Conservation (phyloP, 2,888 invertebrate genomes). For the Petrolisthes cinctipes region DNA sequence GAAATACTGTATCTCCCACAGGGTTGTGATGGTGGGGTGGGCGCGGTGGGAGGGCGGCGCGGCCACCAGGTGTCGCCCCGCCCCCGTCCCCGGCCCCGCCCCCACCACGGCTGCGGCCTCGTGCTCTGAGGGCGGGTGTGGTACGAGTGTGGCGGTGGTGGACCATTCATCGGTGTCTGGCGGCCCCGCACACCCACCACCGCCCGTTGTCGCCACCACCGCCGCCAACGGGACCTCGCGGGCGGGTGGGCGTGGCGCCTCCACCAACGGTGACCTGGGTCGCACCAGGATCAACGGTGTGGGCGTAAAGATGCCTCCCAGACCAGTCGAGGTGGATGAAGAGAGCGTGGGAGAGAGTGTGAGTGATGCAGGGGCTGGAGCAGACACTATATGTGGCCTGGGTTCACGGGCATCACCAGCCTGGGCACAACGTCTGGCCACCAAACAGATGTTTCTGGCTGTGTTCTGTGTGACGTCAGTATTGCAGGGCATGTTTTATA, state of each 20-base stretch:
- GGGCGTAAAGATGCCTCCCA: not conserved
- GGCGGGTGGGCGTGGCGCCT: conserved; percentile 4
- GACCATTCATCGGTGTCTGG: conserved; percentile 8
- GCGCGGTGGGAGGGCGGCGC: conserved; percentile 30
- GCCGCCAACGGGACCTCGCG: conserved; percentile 27
- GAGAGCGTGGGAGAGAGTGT: conserved; percentile 44
- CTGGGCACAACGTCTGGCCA: conserved; percentile 81
- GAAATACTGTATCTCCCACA: not conserved
- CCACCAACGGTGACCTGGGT: conserved; percentile 35
- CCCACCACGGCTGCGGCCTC: not conserved
- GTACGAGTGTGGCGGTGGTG: not conserved
- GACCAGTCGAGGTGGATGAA: conserved; percentile 10
- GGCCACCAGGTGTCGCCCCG: not conserved
- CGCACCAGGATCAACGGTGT: conserved; percentile 33
- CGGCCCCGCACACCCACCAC: not conserved
- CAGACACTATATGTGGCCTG: conserved; percentile 64
- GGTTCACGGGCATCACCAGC: conserved; percentile 76
- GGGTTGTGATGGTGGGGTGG: conserved; percentile 50
- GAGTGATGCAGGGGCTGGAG: conserved; percentile 69
- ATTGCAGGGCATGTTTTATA: conserved; percentile 85
- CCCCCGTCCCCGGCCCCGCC: conserved; percentile 26
- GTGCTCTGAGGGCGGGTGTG: not conserved
- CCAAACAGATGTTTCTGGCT: conserved; percentile 88
- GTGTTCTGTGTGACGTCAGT: conserved; percentile 75
- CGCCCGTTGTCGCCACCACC: conserved; percentile 16